phyloP scores from a whole-genome alignment of 2,113 vertebrate species.

The Morone chrysops region DNA sequence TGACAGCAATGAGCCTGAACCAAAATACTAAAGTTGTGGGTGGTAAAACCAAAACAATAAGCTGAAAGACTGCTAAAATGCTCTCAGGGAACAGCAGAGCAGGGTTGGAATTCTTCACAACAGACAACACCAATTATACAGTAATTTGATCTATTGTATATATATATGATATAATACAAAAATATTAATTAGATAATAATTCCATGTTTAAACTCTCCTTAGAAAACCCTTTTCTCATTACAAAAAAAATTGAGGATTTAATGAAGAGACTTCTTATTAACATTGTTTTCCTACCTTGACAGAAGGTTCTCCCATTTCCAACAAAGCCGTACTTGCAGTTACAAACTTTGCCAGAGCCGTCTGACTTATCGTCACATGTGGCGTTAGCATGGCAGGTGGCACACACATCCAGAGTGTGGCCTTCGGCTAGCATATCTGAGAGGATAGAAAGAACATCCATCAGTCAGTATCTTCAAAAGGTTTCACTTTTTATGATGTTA shows the following conservation, averaged over 20 bases:
- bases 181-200: neutral
- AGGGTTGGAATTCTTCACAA: neutral
- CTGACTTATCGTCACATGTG: conserved; percentile 85
- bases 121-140: neutral
- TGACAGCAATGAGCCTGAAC: too few species aligned
- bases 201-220: neutral
- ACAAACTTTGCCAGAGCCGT: conserved; percentile 88
- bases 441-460: neutral
- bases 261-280: neutral
- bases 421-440: conserved; percentile 38
- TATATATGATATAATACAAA: neutral
- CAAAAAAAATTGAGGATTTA: neutral
- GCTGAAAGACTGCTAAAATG: too few species aligned
- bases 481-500: neutral
- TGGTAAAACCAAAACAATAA: neutral
- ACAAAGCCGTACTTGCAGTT: conserved; percentile 95
- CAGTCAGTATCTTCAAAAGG: neutral
- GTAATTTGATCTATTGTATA: too few species aligned
- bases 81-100: too few species aligned
- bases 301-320: conserved; percentile 91
- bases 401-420: conserved; percentile 85
- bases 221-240: neutral
- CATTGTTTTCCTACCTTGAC: conserved; percentile 84
- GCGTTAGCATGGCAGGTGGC: conserved; percentile 89
- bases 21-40: too few species aligned